phyloP scores from a whole-genome alignment of 2,113 vertebrate genomes.

The Laticauda laticaudata region DNA sequence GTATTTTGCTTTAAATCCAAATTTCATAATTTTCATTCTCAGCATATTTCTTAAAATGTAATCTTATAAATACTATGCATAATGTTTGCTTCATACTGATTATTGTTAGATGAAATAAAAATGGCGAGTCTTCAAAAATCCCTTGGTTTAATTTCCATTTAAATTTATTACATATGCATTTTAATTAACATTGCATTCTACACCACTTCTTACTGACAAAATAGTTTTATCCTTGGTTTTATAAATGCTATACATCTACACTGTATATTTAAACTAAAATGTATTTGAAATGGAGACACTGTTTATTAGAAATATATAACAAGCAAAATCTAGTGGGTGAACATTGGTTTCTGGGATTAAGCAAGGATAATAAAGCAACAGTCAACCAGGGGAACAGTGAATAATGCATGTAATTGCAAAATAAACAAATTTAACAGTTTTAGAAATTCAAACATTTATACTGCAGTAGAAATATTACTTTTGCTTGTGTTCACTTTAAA shows the following conservation, averaged over 20 bases:
- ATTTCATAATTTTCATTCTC: slow-evolving; percentile 28
- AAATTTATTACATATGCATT: slow-evolving; percentile 54
- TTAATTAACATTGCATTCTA: slow-evolving; percentile 59
- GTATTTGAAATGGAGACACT: neutral
- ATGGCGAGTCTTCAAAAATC: slow-evolving; percentile 50
- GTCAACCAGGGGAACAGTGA: neutral
- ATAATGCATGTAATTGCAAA: neutral
- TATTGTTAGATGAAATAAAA: slow-evolving; percentile 58
- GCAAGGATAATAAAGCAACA: slow-evolving; percentile 11
- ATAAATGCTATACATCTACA: slow-evolving; percentile 14
- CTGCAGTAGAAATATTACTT: slow-evolving; percentile 7
- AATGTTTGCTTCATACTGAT: slow-evolving; percentile 39
- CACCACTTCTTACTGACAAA: slow-evolving; percentile 44
- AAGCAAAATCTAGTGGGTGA: slow-evolving; percentile 12
- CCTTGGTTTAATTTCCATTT: slow-evolving; percentile 54
- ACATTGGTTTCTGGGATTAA: slow-evolving; percentile 11
- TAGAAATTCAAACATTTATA: slow-evolving; percentile 2
- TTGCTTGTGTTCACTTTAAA: neutral
- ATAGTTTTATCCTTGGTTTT: slow-evolving; percentile 44
- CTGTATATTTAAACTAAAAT: slow-evolving; percentile 14
- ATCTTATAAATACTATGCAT: slow-evolving; percentile 27
- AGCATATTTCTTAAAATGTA: slow-evolving; percentile 38
- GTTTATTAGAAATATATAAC: slow-evolving; percentile 14
- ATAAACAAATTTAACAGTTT: neutral
- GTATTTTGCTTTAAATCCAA: slow-evolving; percentile 28